A percentile compares a stretch with the other conserved stretches of the same genome.
Evolutionary conservation across 2,888 invertebrate species (phyloP).

Genomic region (Pandemis cinnamomeana): DNA sequence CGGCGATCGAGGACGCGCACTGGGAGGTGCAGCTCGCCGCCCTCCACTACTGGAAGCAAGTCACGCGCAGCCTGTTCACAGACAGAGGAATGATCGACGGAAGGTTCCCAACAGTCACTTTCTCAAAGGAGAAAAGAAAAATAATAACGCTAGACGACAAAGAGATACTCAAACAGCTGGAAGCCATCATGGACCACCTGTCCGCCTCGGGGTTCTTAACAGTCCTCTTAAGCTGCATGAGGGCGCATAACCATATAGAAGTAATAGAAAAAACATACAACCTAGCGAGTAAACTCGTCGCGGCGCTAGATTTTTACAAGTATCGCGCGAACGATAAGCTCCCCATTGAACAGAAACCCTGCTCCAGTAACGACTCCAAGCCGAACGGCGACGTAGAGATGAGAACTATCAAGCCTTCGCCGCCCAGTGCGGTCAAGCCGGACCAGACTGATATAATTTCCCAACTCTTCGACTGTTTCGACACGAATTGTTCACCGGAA

Average conservation of each 20-base stretch:
- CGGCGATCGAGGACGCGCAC: slow-evolving; percentile 87
- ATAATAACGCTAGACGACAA: slow-evolving; percentile 86
- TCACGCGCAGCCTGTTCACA: slow-evolving; percentile 80
- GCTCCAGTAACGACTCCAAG: neutral
- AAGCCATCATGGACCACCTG: slow-evolving; percentile 85
- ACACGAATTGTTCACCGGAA: neutral
- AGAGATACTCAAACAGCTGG: slow-evolving; percentile 85
- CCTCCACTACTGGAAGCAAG: slow-evolving; percentile 87
- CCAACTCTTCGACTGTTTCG: slow-evolving; percentile 57
- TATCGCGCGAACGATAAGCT: slow-evolving; percentile 49
- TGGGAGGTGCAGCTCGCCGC: slow-evolving; percentile 90
- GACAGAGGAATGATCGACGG: slow-evolving; percentile 88
- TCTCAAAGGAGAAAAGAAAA: slow-evolving; percentile 89
- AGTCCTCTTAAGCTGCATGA: slow-evolving; percentile 86
- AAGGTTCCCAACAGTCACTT: slow-evolving; percentile 88
- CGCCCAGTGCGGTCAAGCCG: slow-evolving; percentile 49
- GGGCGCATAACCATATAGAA: slow-evolving; percentile 86
- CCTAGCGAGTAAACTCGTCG: slow-evolving; percentile 76
- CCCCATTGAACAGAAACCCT: neutral
- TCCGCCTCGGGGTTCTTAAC: slow-evolving; percentile 87
- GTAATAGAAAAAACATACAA: slow-evolving; percentile 85
- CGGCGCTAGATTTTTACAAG: slow-evolving; percentile 79
- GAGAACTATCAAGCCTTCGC: neutral
- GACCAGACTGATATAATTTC: slow-evolving; percentile 82
- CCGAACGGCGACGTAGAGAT: neutral